phyloP scores from a whole-genome alignment of 2,888 invertebrate species.

The Drosophila leonis region DNA sequence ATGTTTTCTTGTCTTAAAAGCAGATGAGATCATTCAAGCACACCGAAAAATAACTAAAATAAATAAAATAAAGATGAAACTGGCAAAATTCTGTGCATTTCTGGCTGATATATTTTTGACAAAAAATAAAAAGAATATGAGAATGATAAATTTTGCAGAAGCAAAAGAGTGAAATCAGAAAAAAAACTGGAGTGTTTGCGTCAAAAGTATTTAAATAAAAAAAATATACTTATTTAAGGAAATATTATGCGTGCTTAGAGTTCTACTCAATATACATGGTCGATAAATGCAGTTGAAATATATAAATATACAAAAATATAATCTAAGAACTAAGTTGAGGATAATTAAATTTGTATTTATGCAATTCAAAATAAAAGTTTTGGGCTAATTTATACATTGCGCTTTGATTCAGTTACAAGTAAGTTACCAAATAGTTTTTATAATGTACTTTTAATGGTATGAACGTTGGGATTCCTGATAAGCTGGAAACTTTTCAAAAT shows the following conservation, averaged over 20 bases:
- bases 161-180: neutral
- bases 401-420: neutral
- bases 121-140: neutral
- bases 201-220: neutral
- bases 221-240: neutral
- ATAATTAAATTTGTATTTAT: no score
- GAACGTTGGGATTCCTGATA: neutral
- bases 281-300: no score
- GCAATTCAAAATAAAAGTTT: neutral
- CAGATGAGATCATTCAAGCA: neutral
- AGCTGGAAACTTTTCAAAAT: neutral
- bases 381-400: neutral
- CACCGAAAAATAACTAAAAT: neutral
- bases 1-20: neutral
- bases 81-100: neutral
- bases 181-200: neutral
- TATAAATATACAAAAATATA: no score
- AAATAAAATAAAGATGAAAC: neutral
- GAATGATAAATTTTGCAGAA: neutral
- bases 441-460: no score
- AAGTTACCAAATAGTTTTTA: neutral
- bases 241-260: no score
- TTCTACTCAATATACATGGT: no score
- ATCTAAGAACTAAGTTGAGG: no score
- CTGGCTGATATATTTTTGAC: neutral